Evolutionary conservation across 2,113 vertebrate genomes (phyloP).

Genomic region (Peucedramus taeniatus): DNA sequence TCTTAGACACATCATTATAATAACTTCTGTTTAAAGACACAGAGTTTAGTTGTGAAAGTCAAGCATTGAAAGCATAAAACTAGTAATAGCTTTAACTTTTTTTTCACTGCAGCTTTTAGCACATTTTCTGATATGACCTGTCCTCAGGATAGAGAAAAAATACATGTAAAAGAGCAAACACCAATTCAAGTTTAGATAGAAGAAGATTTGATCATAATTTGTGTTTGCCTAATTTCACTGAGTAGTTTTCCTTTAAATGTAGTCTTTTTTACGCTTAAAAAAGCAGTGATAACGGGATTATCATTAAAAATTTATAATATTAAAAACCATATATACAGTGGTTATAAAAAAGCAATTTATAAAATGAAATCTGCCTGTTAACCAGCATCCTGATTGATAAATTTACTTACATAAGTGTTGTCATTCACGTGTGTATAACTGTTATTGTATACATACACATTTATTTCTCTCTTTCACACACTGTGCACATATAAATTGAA

Average conservation of each 20-base stretch:
- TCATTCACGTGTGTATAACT: background rate
- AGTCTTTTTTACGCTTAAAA: background rate
- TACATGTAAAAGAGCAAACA: background rate
- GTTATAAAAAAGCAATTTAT: background rate
- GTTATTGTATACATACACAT: background rate
- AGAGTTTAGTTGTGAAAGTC: background rate
- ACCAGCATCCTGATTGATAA: background rate
- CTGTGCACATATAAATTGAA: background rate
- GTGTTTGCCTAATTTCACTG: background rate
- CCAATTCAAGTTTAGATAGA: background rate
- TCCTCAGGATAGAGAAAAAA: background rate
- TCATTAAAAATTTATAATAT: background rate
- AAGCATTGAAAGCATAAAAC: background rate
- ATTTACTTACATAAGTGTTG: background rate
- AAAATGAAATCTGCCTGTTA: background rate
- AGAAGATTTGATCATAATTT: background rate
- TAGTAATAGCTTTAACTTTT: background rate
- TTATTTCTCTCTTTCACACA: background rate
- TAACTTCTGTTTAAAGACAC: background rate
- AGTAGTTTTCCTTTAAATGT: background rate
- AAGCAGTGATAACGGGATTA: background rate
- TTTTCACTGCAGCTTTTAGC: background rate
- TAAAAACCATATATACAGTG: background rate
- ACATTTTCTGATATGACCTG: background rate
- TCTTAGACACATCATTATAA: background rate